Percentiles rank a stretch among this genome's conserved stretches.
Conservation (phyloP, 2,113 vertebrate genomes). For the Myrmophylax atrothorax region DNA sequence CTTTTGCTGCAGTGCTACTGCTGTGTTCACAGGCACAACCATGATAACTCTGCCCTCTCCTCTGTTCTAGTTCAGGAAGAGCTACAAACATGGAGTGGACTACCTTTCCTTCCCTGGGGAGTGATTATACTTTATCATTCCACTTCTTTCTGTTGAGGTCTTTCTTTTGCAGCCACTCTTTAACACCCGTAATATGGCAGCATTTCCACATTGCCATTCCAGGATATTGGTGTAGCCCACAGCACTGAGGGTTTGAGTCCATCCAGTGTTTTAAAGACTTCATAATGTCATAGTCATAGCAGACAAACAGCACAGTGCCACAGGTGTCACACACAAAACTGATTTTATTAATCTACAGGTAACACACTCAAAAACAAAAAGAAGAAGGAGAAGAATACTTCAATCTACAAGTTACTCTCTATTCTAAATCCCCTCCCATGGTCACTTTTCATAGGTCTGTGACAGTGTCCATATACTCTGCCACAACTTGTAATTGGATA, state of each 20-base stretch:
- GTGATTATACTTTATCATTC: neutral
- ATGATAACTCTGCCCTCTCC: neutral
- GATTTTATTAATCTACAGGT: too few species aligned
- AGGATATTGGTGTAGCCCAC: neutral
- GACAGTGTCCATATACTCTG: too few species aligned
- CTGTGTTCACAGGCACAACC: neutral
- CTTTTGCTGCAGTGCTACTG: neutral
- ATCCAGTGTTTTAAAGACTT: neutral
- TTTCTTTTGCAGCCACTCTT: neutral
- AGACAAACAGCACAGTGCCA: too few species aligned
- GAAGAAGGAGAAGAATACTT: too few species aligned
- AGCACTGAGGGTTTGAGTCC: neutral
- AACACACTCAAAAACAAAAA: too few species aligned
- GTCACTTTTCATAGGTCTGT: too few species aligned
- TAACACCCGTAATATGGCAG: fast-evolving
- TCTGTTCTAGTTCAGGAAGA: neutral
- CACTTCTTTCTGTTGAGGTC: neutral
- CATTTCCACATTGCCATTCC: neutral
- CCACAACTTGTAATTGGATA: too few species aligned
- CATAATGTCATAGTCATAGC: too few species aligned
- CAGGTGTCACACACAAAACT: too few species aligned
- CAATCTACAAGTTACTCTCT: too few species aligned
- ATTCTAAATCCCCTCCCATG: too few species aligned
- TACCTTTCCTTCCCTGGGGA: neutral
- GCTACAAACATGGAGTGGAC: neutral